Conservation (phyloP, 2,888 invertebrate genomes). For the Agriopis aurantiaria region DNA sequence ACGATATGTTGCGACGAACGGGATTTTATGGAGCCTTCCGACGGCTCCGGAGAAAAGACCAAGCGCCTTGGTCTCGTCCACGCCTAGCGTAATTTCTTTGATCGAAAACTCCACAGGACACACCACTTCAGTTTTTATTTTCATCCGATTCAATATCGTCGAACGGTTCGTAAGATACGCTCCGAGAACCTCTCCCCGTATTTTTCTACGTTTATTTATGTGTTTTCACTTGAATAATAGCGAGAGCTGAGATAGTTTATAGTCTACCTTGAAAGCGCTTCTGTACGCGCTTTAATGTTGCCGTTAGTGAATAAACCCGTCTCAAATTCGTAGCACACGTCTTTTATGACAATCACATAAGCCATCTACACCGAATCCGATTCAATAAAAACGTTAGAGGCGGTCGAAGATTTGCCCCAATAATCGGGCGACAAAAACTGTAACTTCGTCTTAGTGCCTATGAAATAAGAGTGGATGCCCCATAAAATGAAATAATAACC, state of each 20-base stretch:
- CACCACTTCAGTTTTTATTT: conserved; percentile 77
- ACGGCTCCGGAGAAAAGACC: conserved; percentile 71
- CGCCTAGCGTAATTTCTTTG: conserved; percentile 81
- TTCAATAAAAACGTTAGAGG: conserved; percentile 77
- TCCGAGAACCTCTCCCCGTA: conserved; percentile 53
- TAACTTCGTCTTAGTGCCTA: conserved; percentile 76
- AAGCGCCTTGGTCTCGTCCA: conserved; percentile 60
- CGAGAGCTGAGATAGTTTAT: conserved; percentile 49
- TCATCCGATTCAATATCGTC: conserved; percentile 76
- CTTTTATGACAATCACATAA: conserved; percentile 69
- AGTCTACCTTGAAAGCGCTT: conserved; percentile 41
- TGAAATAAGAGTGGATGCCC: conserved; percentile 83
- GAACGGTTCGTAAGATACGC: conserved; percentile 64
- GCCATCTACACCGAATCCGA: conserved; percentile 66
- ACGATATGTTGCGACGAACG: conserved; percentile 82
- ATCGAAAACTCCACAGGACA: conserved; percentile 78
- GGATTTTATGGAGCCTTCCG: conserved; percentile 79
- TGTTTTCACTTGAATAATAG: conserved; percentile 48
- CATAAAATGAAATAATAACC: conserved; percentile 86
- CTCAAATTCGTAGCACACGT: conserved; percentile 56
- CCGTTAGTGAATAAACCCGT: conserved; percentile 50
- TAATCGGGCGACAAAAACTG: conserved; percentile 80
- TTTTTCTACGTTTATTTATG: conserved; percentile 50
- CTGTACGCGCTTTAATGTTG: conserved; percentile 32
- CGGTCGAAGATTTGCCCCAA: conserved; percentile 75